Conservation (phyloP, 1,140 invertebrate species). For the Penaeus vannamei region DNA sequence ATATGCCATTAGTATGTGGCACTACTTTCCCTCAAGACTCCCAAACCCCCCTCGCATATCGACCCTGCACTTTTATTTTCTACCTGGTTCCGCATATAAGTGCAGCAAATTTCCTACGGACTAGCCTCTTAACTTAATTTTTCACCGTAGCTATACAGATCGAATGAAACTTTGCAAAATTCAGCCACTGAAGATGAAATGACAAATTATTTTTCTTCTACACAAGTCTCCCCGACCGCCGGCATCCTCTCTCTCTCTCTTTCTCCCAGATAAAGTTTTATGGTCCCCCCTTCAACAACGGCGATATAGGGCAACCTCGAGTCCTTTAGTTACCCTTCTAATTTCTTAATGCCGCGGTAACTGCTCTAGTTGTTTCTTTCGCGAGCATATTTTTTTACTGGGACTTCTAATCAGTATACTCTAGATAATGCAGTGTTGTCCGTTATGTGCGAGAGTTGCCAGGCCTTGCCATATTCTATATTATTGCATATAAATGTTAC, state of each 20-base stretch:
- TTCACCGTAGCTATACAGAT: neutral
- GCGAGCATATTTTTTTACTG: too few species aligned
- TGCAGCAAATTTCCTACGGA: neutral
- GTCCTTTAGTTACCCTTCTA: slow-evolving; percentile 14
- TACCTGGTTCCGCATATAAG: neutral
- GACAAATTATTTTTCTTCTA: too few species aligned
- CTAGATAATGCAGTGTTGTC: too few species aligned
- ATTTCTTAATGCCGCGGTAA: slow-evolving; percentile 6
- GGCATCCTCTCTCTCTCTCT: too few species aligned
- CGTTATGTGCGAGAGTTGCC: too few species aligned
- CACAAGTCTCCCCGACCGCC: too few species aligned
- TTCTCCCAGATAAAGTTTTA: neutral
- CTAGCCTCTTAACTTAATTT: neutral
- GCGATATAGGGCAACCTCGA: neutral
- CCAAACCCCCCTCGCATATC: slow-evolving; percentile 3
- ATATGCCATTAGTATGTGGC: neutral
- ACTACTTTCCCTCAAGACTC: slow-evolving; percentile 14
- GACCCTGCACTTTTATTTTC: slow-evolving; percentile 10
- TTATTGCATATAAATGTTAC: too few species aligned
- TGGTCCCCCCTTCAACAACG: slow-evolving; percentile 24
- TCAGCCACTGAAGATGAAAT: too few species aligned
- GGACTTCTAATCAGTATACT: too few species aligned
- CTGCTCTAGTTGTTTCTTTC: neutral
- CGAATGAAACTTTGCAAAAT: neutral
- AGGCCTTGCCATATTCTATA: too few species aligned